phyloP scores from a whole-genome alignment of 2,113 vertebrate genomes.

The Forbesichthys papilliferus region DNA sequence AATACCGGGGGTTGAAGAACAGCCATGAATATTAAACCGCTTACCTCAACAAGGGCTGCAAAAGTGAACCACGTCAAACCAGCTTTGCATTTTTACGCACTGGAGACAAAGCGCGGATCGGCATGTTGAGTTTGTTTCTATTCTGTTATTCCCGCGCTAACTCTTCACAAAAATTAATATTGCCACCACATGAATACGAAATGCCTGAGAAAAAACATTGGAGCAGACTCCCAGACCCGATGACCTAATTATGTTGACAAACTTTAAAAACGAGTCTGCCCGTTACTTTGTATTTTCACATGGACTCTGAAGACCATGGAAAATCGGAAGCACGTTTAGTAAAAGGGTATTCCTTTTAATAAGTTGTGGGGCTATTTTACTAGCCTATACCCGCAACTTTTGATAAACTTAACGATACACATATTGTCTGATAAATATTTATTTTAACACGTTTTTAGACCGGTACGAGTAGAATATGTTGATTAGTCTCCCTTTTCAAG shows the following conservation, averaged over 20 bases:
- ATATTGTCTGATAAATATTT: background rate
- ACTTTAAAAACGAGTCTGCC: background rate
- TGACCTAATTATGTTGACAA: constrained; percentile 49
- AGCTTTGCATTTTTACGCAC: constrained; percentile 73
- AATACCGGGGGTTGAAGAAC: constrained; percentile 89
- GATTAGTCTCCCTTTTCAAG: too few species aligned
- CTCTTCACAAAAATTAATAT: constrained; percentile 56
- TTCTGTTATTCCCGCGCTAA: constrained; percentile 74
- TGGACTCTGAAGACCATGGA: background rate
- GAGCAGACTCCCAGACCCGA: constrained; percentile 62
- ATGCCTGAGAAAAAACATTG: constrained; percentile 65
- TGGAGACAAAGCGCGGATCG: constrained; percentile 65
- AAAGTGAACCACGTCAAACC: constrained; percentile 78
- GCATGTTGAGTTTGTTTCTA: constrained; percentile 61
- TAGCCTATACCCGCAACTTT: too few species aligned
- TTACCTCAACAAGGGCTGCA: constrained; percentile 76
- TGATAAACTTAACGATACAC: background rate
- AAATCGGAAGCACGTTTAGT: background rate
- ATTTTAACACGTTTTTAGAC: background rate
- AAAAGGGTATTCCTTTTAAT: background rate
- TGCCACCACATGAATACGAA: constrained; percentile 65
- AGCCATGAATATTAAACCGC: constrained; percentile 97
- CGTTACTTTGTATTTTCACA: background rate
- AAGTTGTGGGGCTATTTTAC: background rate
- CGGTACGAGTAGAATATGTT: too few species aligned